phyloP scores from a whole-genome alignment of 2,888 invertebrate species.

The Leucoma salicis region DNA sequence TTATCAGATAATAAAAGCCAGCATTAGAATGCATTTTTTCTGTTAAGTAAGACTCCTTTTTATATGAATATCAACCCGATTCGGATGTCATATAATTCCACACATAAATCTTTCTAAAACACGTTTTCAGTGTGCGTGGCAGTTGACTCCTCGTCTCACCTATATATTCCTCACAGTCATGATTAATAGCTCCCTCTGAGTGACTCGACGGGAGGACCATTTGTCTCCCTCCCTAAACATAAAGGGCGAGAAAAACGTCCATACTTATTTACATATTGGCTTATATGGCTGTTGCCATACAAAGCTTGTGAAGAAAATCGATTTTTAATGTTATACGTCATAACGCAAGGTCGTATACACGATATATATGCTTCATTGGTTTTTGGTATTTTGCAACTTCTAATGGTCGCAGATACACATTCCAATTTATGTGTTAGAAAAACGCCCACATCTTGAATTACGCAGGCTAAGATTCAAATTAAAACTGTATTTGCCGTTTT shows the following conservation, averaged over 20 bases:
- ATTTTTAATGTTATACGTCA: slow-evolving; percentile 11
- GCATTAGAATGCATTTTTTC: no score
- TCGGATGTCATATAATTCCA: slow-evolving; percentile 10
- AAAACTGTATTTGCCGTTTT: not conserved
- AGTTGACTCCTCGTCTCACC: slow-evolving; percentile 32
- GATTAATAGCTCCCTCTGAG: slow-evolving; percentile 52
- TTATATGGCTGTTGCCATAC: slow-evolving; percentile 28
- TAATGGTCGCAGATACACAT: not conserved
- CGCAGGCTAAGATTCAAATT: not conserved
- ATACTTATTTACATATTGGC: slow-evolving; percentile 69
- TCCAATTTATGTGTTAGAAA: not conserved
- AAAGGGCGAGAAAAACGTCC: slow-evolving; percentile 47
- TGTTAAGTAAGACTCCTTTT: no score
- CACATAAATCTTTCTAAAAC: slow-evolving; percentile 28
- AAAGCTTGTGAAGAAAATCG: slow-evolving; percentile 8
- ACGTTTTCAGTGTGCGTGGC: slow-evolving; percentile 24
- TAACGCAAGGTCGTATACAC: no score
- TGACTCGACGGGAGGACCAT: slow-evolving; percentile 52
- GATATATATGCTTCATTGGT: not conserved
- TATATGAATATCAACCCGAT: no score
- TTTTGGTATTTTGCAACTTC: not conserved
- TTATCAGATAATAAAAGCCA: no score
- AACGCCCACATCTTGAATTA: not conserved
- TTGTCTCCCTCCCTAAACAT: slow-evolving; percentile 50
- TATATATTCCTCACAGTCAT: slow-evolving; percentile 50